These are phyloP conservation scores for Hedychridium roseum DNA, from an alignment of 2,888 invertebrate genomes.

Conservation along the genomic window DNA sequence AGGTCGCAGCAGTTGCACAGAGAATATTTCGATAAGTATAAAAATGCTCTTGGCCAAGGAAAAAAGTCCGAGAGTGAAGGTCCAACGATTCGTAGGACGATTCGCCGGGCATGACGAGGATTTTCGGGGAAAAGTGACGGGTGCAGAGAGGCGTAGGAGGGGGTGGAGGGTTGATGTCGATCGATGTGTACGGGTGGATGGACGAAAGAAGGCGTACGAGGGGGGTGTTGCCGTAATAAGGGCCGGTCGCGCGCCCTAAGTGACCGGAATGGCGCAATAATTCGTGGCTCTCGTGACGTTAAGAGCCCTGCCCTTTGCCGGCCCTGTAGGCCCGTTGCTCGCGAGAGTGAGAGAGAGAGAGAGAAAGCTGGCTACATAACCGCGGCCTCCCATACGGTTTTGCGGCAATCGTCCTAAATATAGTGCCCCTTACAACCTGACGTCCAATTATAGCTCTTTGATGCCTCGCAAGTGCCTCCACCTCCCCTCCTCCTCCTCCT, in stretches of 20 bases:
- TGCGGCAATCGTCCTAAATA: slow-evolving; percentile 55
- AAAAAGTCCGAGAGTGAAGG: too few species aligned
- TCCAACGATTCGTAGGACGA: too few species aligned
- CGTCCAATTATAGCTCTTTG: slow-evolving; percentile 61
- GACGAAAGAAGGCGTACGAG: slow-evolving; percentile 16
- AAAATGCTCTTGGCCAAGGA: too few species aligned
- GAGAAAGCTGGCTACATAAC: slow-evolving; percentile 30
- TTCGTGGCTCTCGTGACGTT: slow-evolving; percentile 61
- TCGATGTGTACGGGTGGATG: slow-evolving; percentile 11
- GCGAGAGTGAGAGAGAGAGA: slow-evolving; percentile 36
- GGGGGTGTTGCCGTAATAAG: slow-evolving; percentile 50
- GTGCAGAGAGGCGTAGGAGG: background rate
- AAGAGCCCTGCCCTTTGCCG: slow-evolving; percentile 57
- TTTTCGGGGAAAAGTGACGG: background rate
- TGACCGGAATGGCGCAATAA: slow-evolving; percentile 62
- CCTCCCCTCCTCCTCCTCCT: background rate
- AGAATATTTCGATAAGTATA: too few species aligned
- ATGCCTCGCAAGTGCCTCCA: slow-evolving; percentile 44
- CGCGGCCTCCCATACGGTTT: slow-evolving; percentile 43
- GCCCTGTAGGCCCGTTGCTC: slow-evolving; percentile 39
- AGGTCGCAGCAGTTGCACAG: too few species aligned
- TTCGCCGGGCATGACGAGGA: too few species aligned
- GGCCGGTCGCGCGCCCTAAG: slow-evolving; percentile 60
- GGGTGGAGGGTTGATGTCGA: slow-evolving; percentile 11
- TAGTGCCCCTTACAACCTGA: slow-evolving; percentile 54